Base-by-base conservation (phyloP, 2,113 vertebrate species). In the Brevimyrus niger region DNA sequence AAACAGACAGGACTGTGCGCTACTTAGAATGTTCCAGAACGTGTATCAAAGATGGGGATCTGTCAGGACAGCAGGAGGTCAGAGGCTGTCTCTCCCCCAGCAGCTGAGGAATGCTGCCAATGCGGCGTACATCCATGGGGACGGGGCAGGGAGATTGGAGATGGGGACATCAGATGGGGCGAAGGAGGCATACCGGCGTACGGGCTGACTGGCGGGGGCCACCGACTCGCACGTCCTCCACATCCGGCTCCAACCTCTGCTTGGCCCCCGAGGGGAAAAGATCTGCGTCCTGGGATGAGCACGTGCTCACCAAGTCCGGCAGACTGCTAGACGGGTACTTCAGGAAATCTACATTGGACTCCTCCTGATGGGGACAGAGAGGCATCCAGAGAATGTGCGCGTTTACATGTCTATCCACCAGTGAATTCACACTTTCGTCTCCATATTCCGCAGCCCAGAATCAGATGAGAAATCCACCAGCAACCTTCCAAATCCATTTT, bases 271-370 rank as follows among this genome's bases (percentile, higher is more conserved):
- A 95, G 84, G 90, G 83, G 94, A 94, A 96, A 85, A 95, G 95
- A 31, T 93, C 92, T 31, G 93, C 90, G 53, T 95, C 94, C 91
- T 96, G 95, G 58, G 95, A 93, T 27, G 96, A 96, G 90, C 95
- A 97, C 88, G 95, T 96, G 93, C 97, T 99, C 92, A 97, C 95
- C 89, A 99, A 94, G 92, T 99, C 98, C 10, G 98, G 97, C 90
- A 99, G 94, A 93, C 98, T 99, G 93, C 96, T 97, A 58, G 96
- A 98, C 0, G 98, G 97, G 83, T 97, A 96, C 90, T 95, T 96
- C 91, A 97, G 95, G 73, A 98, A 97, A 90, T 97, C 96, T 15
- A 97, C 96, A 0, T 96, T 95, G 1, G 96, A 96, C 91, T 92
- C 95, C 87, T 97, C 96, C 97, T 97, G 89, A 3, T 35, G 73